Base-by-base conservation (phyloP, 2,888 invertebrate genomes). In the Melolontha melolontha region DNA sequence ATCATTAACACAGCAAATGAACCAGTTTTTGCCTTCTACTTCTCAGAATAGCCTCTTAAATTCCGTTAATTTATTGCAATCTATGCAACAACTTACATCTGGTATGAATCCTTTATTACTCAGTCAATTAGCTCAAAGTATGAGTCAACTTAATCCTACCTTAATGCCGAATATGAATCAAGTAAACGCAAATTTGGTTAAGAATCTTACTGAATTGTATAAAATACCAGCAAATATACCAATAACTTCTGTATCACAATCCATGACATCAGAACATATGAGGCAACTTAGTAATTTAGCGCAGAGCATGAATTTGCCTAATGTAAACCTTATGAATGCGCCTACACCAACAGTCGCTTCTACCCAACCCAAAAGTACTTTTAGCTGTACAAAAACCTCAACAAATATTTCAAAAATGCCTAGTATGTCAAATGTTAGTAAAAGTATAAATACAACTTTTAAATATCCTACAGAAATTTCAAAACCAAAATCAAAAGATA, bases 1-100 rank as follows among this genome's bases (percentile, higher is more conserved):
- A 64, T 78, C 73, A 66, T 69, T 77, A 5, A 67, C 74, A 5
- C 79, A 81, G 64, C 74, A 74, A 49, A 70, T 74, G 70, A 73
- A 66, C 34, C 69, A 65, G 50, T 64, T 69, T 16, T 64, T 57
- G 10, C 69, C 69, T 6, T 22, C 67, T 10, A 40, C 68, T 6
- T 54, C 52, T 54, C 63, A 66, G 14, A 70, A 64, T 52, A 68
- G 64, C 7, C 39, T 73, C 17, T 54, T 76, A 49, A 74, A 71
- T 66, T 68, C 75, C 0, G 68, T 70, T 10, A 75, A 70, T 52
- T 67, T 76, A 17, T 39, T 76, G n/a, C 75, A 75, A 59, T 70
- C 69, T 2, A 71, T 76, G 64, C 70, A 70, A 41, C 76, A 75
- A 51, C 66, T 74, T 39, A 68, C 50, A 42, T 44, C 73, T 5